Conservation (phyloP, 1,140 invertebrate species). For the Dendrolimus punctatus region DNA sequence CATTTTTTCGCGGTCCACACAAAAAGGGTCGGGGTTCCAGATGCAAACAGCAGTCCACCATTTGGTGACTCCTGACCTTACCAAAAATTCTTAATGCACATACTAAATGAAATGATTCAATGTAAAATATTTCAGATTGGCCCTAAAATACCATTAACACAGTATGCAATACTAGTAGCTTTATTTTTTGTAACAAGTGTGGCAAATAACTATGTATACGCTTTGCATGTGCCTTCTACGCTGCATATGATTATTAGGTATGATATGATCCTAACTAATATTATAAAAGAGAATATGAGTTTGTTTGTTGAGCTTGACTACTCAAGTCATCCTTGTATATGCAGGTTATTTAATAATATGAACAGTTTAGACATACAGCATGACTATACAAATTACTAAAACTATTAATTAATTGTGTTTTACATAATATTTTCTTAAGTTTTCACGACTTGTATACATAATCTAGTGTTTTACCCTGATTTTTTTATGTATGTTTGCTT, state of each 20-base stretch:
- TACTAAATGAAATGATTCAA: not conserved
- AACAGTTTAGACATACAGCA: too few relatives aligned
- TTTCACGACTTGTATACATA: too few relatives aligned
- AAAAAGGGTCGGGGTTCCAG: too few relatives aligned
- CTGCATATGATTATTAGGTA: conserved; percentile 67
- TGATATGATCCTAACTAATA: not conserved
- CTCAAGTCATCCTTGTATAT: not conserved
- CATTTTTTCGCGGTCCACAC: too few relatives aligned
- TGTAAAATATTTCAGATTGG: conserved; percentile 35
- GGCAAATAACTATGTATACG: conserved; percentile 64
- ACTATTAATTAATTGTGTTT: too few relatives aligned
- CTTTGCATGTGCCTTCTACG: conserved; percentile 62
- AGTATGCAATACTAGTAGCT: conserved; percentile 46
- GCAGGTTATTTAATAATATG: not conserved
- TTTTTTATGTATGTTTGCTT: too few relatives aligned
- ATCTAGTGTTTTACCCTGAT: too few relatives aligned
- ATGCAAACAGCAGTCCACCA: too few relatives aligned
- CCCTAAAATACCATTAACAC: conserved; percentile 50
- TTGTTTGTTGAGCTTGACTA: not conserved
- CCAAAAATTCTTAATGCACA: not conserved
- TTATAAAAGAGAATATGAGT: not conserved
- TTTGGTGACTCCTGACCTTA: not conserved
- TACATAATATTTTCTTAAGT: too few relatives aligned
- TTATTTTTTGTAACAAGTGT: conserved; percentile 61
- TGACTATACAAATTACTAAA: too few relatives aligned